These are phyloP conservation scores for Aquatica leii DNA, from an alignment of 2,888 invertebrate genomes.

Conservation along the genomic window DNA sequence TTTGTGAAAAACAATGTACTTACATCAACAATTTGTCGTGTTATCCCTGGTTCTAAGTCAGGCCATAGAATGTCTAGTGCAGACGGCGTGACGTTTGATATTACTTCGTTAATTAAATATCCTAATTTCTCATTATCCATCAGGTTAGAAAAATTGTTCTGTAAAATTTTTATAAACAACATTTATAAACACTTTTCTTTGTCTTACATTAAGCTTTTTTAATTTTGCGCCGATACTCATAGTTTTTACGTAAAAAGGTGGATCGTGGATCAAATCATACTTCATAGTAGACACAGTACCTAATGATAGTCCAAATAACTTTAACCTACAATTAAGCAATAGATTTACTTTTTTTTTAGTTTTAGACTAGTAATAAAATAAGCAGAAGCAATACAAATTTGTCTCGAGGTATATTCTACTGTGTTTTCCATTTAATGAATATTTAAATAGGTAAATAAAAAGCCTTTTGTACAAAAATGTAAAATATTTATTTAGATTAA, in stretches of 20 bases:
- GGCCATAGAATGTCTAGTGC: constrained; percentile 60
- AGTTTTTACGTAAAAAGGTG: constrained; percentile 43
- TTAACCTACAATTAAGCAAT: constrained; percentile 49
- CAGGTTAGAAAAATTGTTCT: constrained; percentile 58
- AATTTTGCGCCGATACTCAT: constrained; percentile 54
- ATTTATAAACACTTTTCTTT: not conserved
- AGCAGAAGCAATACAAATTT: no score
- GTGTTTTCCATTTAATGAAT: no score
- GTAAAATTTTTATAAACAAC: constrained; percentile 36
- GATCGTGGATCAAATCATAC: constrained; percentile 39
- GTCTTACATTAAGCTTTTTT: constrained; percentile 51
- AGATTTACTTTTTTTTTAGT: no score
- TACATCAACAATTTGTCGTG: constrained; percentile 56
- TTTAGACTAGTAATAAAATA: no score
- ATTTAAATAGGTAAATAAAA: no score
- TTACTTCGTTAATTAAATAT: constrained; percentile 57
- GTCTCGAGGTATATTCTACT: no score
- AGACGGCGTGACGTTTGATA: constrained; percentile 57
- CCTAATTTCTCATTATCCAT: constrained; percentile 56
- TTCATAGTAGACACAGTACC: constrained; percentile 49
- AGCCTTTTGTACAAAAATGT: no score
- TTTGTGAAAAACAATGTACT: no score
- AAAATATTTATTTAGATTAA: no score
- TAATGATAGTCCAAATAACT: constrained; percentile 53
- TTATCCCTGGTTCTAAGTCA: constrained; percentile 55